phyloP scores from a whole-genome alignment of 1,140 invertebrate species.

The Drosophila hydei region DNA sequence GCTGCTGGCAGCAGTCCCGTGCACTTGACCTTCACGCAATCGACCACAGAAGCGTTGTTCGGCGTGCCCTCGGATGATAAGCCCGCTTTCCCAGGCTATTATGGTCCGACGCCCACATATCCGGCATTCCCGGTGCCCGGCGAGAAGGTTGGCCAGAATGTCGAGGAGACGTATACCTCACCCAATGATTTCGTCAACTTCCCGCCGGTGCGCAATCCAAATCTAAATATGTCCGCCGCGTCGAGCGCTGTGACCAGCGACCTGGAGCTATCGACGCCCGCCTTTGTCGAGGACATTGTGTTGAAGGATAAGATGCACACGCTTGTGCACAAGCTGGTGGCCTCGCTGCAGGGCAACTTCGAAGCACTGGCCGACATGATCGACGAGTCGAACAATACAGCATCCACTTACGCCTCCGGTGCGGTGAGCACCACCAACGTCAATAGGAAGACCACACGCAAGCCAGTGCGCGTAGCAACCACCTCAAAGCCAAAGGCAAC shows the following conservation, averaged over 20 bases:
- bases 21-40: conserved; percentile 61
- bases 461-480: conserved; percentile 63
- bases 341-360: conserved; percentile 92
- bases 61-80: conserved; percentile 73
- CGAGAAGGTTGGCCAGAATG: conserved; percentile 74
- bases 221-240: conserved; percentile 88
- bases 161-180: conserved; percentile 86
- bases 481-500: conserved; percentile 64
- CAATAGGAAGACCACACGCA: conserved; percentile 51
- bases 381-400: conserved; percentile 79
- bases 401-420: conserved; percentile 49
- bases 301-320: conserved; percentile 91
- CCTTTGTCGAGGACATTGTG: conserved; percentile 89
- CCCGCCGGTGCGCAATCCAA: conserved; percentile 92
- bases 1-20: conserved; percentile 49
- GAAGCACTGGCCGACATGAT: conserved; percentile 91
- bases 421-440: conserved; percentile 43
- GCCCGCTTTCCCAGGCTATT: conserved; percentile 79
- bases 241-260: conserved; percentile 87
- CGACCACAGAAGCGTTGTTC: conserved; percentile 62
- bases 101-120: conserved; percentile 78
- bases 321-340: conserved; percentile 92
- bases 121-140: conserved; percentile 76
- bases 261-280: conserved; percentile 88
- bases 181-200: conserved; percentile 91